Percentiles rank a stretch among this genome's conserved stretches.
phyloP scores from a whole-genome alignment of 1,140 invertebrate genomes.

The Dinoponera quadriceps region DNA sequence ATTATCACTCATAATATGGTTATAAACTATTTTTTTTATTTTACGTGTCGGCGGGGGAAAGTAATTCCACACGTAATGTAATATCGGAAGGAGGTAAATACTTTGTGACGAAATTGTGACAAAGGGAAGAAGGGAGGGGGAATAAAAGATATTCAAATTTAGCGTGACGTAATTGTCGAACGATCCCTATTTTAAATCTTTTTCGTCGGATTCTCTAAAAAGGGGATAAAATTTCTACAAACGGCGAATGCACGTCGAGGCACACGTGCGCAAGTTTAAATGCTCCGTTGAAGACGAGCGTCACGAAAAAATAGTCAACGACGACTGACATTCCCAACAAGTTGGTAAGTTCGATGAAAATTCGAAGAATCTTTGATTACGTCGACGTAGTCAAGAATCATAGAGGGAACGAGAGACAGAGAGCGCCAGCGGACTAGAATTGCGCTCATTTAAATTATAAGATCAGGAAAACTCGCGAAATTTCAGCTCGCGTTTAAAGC shows the following conservation, averaged over 20 bases:
- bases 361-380: conserved; percentile 41
- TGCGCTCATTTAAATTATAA: conserved; percentile 47
- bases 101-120: no score
- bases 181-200: no score
- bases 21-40: no score
- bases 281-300: neutral
- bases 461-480: conserved; percentile 46
- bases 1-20: no score
- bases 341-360: conserved; percentile 42
- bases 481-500: conserved; percentile 24
- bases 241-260: neutral
- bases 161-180: no score
- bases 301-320: conserved; percentile 9
- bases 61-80: no score
- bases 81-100: no score
- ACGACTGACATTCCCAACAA: neutral
- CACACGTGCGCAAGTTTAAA: neutral
- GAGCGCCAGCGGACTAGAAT: conserved; percentile 13
- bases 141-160: no score
- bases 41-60: no score
- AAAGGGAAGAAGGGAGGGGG: no score
- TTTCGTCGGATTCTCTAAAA: no score
- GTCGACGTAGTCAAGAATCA: conserved; percentile 14
- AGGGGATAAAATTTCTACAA: neutral
- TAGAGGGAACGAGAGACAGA: conserved; percentile 17